These are phyloP conservation scores for Mallotus villosus DNA, from an alignment of 2,797 vertebrate genomes.

Conservation along the genomic window DNA sequence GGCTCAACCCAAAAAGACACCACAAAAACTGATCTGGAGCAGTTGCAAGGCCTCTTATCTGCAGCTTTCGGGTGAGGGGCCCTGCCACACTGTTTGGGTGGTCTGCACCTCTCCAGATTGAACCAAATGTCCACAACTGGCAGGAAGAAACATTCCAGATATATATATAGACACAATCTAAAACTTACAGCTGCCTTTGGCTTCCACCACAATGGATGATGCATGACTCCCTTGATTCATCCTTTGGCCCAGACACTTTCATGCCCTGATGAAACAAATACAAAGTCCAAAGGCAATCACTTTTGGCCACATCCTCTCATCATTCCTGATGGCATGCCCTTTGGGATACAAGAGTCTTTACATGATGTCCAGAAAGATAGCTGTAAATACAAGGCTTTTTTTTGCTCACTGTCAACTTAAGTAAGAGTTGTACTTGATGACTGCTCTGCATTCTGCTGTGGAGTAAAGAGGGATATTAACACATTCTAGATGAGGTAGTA, in stretches of 20 bases:
- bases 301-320: slow-evolving; percentile 10
- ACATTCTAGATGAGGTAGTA: slow-evolving; percentile 23
- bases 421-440: slow-evolving; percentile 17
- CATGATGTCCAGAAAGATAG: slow-evolving; percentile 28
- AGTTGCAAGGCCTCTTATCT: slow-evolving; percentile 52
- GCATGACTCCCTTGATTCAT: slow-evolving; percentile 15
- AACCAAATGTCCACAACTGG: slow-evolving; percentile 60
- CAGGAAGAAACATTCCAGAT: slow-evolving; percentile 38
- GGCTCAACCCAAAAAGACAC: slow-evolving; percentile 49
- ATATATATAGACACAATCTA: slow-evolving; percentile 49
- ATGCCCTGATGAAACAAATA: slow-evolving; percentile 21
- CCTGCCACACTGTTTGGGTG: slow-evolving; percentile 55
- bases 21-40: slow-evolving; percentile 61
- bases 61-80: slow-evolving; percentile 48
- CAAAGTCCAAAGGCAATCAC: slow-evolving; percentile 28
- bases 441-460: slow-evolving; percentile 11
- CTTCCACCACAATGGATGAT: slow-evolving; percentile 19
- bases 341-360: slow-evolving; percentile 5
- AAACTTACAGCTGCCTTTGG: slow-evolving; percentile 38
- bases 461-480: slow-evolving; percentile 43
- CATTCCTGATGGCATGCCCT: slow-evolving; percentile 23
- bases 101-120: slow-evolving; percentile 53
- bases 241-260: neutral
- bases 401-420: slow-evolving; percentile 39
- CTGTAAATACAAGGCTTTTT: slow-evolving; percentile 47